Evolutionary conservation across 2,113 vertebrate species (phyloP), one percentile per base, ranked within the genome.

Genomic region (Cyphomyrus discorhynchus): DNA sequence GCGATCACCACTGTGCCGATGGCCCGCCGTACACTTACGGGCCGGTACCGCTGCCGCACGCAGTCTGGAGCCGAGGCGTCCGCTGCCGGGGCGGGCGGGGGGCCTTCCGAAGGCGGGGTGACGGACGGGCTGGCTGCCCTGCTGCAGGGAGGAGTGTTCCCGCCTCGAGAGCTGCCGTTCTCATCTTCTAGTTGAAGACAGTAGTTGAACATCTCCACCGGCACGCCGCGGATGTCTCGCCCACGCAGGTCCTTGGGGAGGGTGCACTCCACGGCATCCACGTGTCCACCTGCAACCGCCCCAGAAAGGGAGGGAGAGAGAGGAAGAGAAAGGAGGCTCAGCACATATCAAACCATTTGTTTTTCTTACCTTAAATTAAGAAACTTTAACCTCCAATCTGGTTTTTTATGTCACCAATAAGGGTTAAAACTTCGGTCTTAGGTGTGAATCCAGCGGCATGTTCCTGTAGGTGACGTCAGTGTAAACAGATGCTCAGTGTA

Each of bases 201-300:
- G 93, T 99, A 99, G 95, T 97, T 98, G 94, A 99, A 99, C 98
- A 99, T 99, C 95, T 99, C 98, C 95, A 99, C 96, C 3, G 98
- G 98, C 89, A 99, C 97, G 86, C 96, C 93, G 0, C 98, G 95
- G 95, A 99, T 99, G 94, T 99, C 98, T 93, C 97, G 97, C 74
- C 98, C 98, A 91, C 98, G 96, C 94, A 99, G 97, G 91, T 99
- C 98, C 93, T 99, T 99, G 19, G 98, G 98, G 31, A 99, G 95
- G 35, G 97, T 99, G 92, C 98, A 99, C 89, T 98, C 96, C 90
- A 99, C 94, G n/a, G 97, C 98, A 89, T 99, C 98, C 17, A 99
- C 96, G 87, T 96, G 97, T 0, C 98, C 98, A 87, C 98, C 98
- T 99, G 92, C 42, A 17, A n/a, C 15, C 27, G 1, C 35, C 31